Evolutionary conservation across 2,113 vertebrate species (phyloP), one percentile per base, ranked within the genome.

Genomic region (Petromus typicus): DNA sequence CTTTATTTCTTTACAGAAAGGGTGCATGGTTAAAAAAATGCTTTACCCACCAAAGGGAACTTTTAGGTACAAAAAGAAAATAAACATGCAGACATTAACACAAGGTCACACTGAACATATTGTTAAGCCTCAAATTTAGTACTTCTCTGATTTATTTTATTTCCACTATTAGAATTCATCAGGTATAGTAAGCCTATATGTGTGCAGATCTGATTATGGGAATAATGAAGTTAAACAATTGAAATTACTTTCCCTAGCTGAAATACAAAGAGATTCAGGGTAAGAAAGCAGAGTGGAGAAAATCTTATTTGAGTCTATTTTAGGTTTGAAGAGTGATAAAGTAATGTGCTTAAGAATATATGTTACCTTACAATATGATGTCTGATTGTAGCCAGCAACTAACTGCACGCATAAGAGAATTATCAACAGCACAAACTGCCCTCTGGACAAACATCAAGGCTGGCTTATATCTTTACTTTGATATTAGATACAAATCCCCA

Each of bases 1-100:
- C 16, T 90, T 86, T 78, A 18, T 63, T 71, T 91, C 18, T 95
- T 95, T 91, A 80, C 76, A 86, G 25, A 64, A 61, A 51, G 10
- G 1, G 5, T 69, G 0, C 45, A 40, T 61, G 54, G n/a, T 90
- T 56, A 69, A 30, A 93, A 85, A 96, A 89, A 20, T 66, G 32
- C 5, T 85, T 90, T 18, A 16, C 11, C 89, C 59, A 69, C 75
- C 37, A 85, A 93, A 86, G 27, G 34, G 48, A 87, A 54, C 18
- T 84, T 22, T 34, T 51, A 66, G 82, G 79, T 79, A 69, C 86
- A 66, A 81, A 96, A 48, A 34, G 7, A 80, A 67, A 96, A 30
- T 2, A 83, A 75, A 63, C 2, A 32, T 6, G 27, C 27, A 66
- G 17, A 25, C 17, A 71, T 0, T 34, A 75, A 89, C 1, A 89